phyloP scores from a whole-genome alignment of 92 coral and sea anemone species.

The Virgularia gustaviana region DNA sequence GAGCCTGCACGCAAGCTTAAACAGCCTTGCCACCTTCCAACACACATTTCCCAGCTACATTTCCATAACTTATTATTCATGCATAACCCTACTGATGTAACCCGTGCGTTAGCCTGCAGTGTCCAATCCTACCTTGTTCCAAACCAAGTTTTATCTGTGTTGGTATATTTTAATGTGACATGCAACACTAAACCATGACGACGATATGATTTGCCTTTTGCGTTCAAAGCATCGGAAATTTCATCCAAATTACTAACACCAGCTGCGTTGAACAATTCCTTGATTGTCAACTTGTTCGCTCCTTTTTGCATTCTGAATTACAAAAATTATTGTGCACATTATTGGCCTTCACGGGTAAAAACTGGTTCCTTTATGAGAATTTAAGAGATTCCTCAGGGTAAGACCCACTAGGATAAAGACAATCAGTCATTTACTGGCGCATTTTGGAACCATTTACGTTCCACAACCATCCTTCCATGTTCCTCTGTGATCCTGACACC shows the following conservation, averaged over 20 bases:
- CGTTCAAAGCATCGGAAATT: slow-evolving; percentile 84
- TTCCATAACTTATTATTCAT: no score
- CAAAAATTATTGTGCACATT: no score
- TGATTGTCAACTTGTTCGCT: slow-evolving; percentile 70
- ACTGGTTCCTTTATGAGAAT: no score
- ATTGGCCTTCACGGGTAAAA: no score
- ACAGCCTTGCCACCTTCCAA: no score
- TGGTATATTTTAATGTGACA: slow-evolving; percentile 71
- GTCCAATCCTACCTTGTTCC: slow-evolving; percentile 74
- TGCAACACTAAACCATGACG: slow-evolving; percentile 92
- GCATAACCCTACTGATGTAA: no score
- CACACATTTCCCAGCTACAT: no score
- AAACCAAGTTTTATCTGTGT: slow-evolving; percentile 67
- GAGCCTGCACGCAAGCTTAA: no score
- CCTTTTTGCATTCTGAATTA: slow-evolving; percentile 30
- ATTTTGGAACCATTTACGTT: slow-evolving; percentile 57
- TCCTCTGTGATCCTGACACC: slow-evolving; percentile 84
- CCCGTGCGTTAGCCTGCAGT: not conserved
- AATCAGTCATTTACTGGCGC: slow-evolving; percentile 31
- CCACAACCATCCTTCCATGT: slow-evolving; percentile 68
- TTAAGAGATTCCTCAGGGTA: not conserved
- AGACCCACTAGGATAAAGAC: no score
- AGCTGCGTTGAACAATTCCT: slow-evolving; percentile 80
- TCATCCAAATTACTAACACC: slow-evolving; percentile 65
- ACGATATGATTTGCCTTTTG: slow-evolving; percentile 83